Percentiles rank a stretch among this genome's conserved stretches.
Evolutionary conservation across 2,888 invertebrate genomes (phyloP).

Genomic region (Cataglyphis albicans): DNA sequence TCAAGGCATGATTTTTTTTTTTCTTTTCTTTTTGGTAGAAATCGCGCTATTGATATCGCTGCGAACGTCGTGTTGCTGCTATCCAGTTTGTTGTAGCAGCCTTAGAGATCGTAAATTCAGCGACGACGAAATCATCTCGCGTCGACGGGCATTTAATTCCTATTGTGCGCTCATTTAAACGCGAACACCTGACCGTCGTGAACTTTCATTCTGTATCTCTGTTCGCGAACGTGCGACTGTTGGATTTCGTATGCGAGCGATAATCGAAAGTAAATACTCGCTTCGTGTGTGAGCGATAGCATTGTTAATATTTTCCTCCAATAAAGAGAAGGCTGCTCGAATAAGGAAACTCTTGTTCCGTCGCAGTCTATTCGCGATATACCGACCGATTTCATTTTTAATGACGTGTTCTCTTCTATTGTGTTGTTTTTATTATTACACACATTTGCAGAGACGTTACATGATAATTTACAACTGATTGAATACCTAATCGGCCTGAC

Average conservation of each 20-base stretch:
- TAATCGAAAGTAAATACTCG: constrained; percentile 26
- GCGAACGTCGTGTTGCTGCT: neutral
- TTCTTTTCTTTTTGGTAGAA: constrained; percentile 34
- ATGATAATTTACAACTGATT: constrained; percentile 3
- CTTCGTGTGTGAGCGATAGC: constrained; percentile 3
- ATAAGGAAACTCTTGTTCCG: constrained; percentile 5
- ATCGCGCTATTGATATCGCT: constrained; percentile 33
- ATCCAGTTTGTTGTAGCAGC: neutral
- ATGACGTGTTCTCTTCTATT: neutral
- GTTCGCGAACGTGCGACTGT: constrained; percentile 11
- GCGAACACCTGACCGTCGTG: neutral
- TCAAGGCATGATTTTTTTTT: constrained; percentile 47
- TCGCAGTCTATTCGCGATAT: neutral
- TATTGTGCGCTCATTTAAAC: constrained; percentile 17
- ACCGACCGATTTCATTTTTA: neutral
- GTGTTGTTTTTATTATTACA: neutral
- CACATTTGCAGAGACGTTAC: constrained; percentile 5
- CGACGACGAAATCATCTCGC: constrained; percentile 8
- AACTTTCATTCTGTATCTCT: neutral
- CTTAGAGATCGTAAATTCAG: neutral
- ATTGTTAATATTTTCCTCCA: constrained; percentile 33
- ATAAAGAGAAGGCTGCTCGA: constrained; percentile 7
- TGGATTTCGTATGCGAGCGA: constrained; percentile 15
- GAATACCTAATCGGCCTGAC: neutral
- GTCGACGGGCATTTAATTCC: constrained; percentile 37